Evolutionary conservation across 1,140 invertebrate species (phyloP), one percentile per base, ranked within the genome.

Genomic region (Heterodera schachtii): DNA sequence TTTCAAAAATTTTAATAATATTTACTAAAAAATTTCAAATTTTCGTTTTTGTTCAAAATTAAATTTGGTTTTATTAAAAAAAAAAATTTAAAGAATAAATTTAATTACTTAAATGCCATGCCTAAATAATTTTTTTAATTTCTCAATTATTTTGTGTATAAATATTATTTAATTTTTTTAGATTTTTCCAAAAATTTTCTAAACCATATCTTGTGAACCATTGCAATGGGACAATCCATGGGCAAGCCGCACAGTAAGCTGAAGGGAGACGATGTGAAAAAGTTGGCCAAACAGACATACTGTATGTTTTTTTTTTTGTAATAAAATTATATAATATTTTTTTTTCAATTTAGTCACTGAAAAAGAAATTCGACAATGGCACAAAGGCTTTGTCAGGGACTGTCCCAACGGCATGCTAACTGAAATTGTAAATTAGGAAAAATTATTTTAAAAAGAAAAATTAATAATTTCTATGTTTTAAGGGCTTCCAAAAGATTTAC

Each of bases 401-500:
- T 89, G 88, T 81, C 88, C 88, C 11, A 89, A 90, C 81, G 88
- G 89, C 85, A 90, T 89, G 89, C 85, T 89, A 3, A 90, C 89
- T 44, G 88, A 89, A 87, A 87, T 89, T 31, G 86, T 87, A 49
- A 79, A 79, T 76, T 31, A 46, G n/a, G n/a, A n/a, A 0, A 52
- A 70, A 69, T n/a, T 3, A 16, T 52, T 52, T 6, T 11, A 75
- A 43, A 31, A n/a, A 67, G 44, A 49, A 13, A 41, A 1, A 16
- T 84, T 31, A 13, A 19, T 75, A 5, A 31, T 44, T 66, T 11
- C 0, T 21, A 0, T 31, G 0, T 46, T 78, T 88, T 86, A 92
- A 97, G 96, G 96, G 96, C 80, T 98, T 98, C 92, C 96, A 98
- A 90, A 96, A 95, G 92, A 98, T 98, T 90, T 98, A 98, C 93